phyloP scores from a whole-genome alignment of 2,888 invertebrate species.

The Teleogryllus oceanicus region DNA sequence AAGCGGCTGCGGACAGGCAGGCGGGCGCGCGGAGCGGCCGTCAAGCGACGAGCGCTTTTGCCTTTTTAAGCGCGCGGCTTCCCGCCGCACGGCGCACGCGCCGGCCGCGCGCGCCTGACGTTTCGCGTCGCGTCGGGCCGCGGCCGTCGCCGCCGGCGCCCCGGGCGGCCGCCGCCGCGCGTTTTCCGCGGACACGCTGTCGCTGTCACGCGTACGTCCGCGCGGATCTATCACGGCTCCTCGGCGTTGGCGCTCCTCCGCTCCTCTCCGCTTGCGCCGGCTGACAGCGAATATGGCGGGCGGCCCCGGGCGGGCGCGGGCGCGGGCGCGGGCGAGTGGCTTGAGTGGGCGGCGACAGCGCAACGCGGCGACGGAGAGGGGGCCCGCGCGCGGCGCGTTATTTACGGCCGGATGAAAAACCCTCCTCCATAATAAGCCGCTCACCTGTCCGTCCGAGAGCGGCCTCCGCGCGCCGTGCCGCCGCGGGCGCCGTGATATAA shows the following conservation, averaged over 20 bases:
- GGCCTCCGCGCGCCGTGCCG: neutral
- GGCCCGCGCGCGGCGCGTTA: neutral
- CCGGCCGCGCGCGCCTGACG: neutral
- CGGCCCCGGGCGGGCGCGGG: neutral
- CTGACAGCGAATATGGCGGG: neutral
- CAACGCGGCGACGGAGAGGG: no score
- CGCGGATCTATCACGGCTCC: neutral
- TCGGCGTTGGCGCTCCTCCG: neutral
- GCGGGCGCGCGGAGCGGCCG: neutral
- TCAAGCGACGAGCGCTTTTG: neutral
- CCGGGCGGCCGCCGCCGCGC: neutral
- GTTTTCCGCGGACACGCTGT: conserved; percentile 5
- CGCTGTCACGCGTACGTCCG: neutral
- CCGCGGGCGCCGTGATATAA: neutral
- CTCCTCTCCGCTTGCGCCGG: neutral
- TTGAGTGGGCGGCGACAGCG: conserved; percentile 1
- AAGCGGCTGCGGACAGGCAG: neutral
- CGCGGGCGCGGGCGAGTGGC: neutral
- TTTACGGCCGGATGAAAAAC: conserved; percentile 9
- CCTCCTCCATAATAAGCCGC: neutral
- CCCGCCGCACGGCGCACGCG: neutral
- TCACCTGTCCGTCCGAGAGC: conserved; percentile 9
- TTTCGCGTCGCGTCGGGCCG: neutral
- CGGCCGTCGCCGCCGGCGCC: neutral
- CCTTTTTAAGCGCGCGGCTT: neutral